Evolutionary conservation across 2,797 vertebrate genomes (phyloP), one percentile per base, ranked within the genome.

Genomic region (Epinephelus malabaricus): DNA sequence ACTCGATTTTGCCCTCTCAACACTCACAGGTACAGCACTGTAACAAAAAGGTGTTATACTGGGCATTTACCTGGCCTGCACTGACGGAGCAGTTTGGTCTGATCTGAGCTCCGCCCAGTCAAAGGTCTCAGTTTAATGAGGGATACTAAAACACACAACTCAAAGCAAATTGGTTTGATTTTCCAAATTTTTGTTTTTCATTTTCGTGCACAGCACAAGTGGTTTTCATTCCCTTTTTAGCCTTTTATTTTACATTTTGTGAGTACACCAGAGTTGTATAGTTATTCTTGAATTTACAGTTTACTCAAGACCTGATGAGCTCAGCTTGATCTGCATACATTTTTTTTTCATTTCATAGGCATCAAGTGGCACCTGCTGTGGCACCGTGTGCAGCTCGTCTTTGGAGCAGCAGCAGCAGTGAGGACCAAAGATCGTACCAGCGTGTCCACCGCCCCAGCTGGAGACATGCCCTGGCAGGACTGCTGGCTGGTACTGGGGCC

Each of bases 401-500:
- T 50, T 91, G 87, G 83, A 83, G 86, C 79, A 89, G 89, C 85
- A 69, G 87, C 62, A 66, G 83, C 45, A 19, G 67, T 11, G 76
- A 81, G 10, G 86, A 91, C 6, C 84, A 79, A 53, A 83, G 70
- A 18, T 91, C 70, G 1, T 17, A 84, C 84, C 83, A 79, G 49
- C 64, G 7, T 11, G 6, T 34, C 54, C 76, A 66, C 7, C 0
- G 68, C 11, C 83, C 76, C 49, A 86, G 70, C 74, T 95, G 93
- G 94, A 94, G 69, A 80, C 92, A 92, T 43, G 85, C 69, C 3
- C 43, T 95, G 64, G 94, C 92, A 1, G 95, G 95, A 34, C 86
- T 96, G 71, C 75, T 96, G 81, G 92, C 89, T 14, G 95, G 96
- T 27, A 91, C 93, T 0, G 95, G 95, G 1, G 92, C 90, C 2